These are phyloP conservation scores for Drosophila pectinifera DNA, from an alignment of 1,140 invertebrate genomes.

Conservation along the genomic window DNA sequence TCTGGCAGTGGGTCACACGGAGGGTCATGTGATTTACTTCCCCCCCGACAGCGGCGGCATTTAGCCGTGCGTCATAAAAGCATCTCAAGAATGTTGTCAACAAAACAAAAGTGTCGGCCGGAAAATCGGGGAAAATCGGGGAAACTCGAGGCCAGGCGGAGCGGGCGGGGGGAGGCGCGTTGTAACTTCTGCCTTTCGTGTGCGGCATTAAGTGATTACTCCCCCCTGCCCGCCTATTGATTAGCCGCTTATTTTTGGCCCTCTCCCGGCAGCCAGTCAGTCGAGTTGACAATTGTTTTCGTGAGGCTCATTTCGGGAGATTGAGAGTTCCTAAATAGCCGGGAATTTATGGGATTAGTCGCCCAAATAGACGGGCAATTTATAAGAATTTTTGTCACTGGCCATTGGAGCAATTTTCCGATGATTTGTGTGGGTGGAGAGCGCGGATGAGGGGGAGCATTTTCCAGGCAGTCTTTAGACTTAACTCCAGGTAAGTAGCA, in stretches of 20 bases:
- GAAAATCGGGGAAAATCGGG: slow-evolving; percentile 14
- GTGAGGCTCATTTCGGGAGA: slow-evolving; percentile 40
- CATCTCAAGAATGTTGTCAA: slow-evolving; percentile 81
- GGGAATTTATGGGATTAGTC: slow-evolving; percentile 46
- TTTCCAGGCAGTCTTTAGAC: not conserved
- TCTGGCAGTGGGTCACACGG: slow-evolving; percentile 34
- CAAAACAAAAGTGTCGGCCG: slow-evolving; percentile 68
- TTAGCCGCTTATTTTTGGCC: slow-evolving; percentile 69
- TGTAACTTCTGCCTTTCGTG: slow-evolving; percentile 51
- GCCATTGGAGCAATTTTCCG: slow-evolving; percentile 8
- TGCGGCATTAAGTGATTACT: slow-evolving; percentile 79
- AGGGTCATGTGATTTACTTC: slow-evolving; percentile 73
- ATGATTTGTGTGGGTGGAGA: slow-evolving; percentile 17
- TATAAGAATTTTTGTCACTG: slow-evolving; percentile 33
- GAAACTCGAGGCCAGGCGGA: not conserved
- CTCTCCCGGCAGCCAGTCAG: slow-evolving; percentile 8
- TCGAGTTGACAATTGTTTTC: slow-evolving; percentile 28
- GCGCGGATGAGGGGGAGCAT: no score
- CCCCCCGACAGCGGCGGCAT: slow-evolving; percentile 29
- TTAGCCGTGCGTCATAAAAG: slow-evolving; percentile 73
- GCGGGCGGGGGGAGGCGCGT: no score
- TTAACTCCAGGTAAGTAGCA: not conserved
- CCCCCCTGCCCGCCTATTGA: slow-evolving; percentile 51
- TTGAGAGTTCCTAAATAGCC: slow-evolving; percentile 50
- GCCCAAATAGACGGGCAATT: slow-evolving; percentile 32